A percentile compares a stretch with the other conserved stretches of the same genome.
Conservation (phyloP, 2,888 invertebrate genomes). For the Lumbricus terrestris region DNA sequence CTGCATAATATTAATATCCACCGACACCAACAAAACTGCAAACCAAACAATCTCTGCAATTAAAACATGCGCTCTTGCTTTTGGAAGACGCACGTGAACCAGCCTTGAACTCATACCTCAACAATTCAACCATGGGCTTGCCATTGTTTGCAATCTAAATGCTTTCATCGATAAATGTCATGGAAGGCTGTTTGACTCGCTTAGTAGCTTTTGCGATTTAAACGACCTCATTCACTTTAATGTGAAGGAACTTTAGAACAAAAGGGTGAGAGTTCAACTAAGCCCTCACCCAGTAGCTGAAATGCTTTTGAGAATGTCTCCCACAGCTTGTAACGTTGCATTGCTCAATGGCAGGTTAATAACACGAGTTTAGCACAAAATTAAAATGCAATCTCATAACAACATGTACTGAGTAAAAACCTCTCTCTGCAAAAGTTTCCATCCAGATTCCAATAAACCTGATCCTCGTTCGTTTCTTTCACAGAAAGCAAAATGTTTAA, state of each 20-base stretch:
- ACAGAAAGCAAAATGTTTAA: not conserved
- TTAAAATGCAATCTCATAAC: not conserved
- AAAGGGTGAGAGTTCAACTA: not conserved
- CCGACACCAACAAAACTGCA: too few species aligned
- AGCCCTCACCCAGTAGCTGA: not conserved
- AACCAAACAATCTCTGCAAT: not conserved
- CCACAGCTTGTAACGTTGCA: not conserved
- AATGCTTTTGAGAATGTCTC: not conserved
- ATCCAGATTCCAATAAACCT: not conserved
- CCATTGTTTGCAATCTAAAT: not conserved
- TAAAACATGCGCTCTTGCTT: not conserved
- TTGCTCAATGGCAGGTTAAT: not conserved
- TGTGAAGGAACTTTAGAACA: not conserved
- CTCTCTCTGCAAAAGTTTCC: not conserved
- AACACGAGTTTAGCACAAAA: not conserved
- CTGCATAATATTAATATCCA: not conserved
- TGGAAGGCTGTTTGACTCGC: not conserved
- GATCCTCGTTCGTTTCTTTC: not conserved
- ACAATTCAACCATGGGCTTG: not conserved
- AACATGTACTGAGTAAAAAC: not conserved
- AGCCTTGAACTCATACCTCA: not conserved
- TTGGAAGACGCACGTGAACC: not conserved
- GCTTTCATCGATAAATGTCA: not conserved
- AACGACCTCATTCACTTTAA: not conserved
- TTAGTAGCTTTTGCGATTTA: not conserved